Conservation (phyloP, 2,113 vertebrate genomes). For the Oncorhynchus masou region DNA sequence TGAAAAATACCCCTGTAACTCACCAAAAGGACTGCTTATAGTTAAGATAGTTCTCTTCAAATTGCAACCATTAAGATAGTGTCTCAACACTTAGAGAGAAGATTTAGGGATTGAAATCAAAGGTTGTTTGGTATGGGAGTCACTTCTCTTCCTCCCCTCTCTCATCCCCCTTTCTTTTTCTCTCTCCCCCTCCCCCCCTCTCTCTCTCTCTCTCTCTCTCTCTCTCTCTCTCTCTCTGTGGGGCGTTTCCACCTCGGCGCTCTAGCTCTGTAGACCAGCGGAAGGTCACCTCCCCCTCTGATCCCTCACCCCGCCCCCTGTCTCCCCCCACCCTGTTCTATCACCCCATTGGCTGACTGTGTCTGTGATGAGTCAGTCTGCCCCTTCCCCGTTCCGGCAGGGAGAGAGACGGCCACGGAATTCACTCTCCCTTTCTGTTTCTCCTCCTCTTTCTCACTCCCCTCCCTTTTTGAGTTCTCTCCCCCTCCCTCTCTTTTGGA, state of each 20-base stretch:
- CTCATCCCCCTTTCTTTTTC: neutral
- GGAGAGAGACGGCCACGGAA: constrained; percentile 40
- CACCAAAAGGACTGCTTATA: neutral
- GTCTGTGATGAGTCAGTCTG: constrained; percentile 29
- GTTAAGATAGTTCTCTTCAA: neutral
- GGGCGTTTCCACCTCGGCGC: constrained; percentile 70
- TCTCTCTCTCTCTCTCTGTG: constrained; percentile 57
- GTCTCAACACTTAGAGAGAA: neutral
- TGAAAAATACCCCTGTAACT: neutral
- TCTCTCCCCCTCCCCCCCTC: constrained; percentile 17
- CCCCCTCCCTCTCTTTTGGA: constrained; percentile 52
- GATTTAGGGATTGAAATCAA: neutral
- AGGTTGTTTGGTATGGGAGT: constrained; percentile 18
- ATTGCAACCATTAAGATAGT: neutral
- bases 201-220: constrained; percentile 23
- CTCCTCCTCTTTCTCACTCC: constrained; percentile 52
- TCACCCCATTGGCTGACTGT: constrained; percentile 41
- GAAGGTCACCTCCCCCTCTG: constrained; percentile 73
- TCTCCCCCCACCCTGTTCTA: constrained; percentile 26
- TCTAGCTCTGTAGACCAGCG: constrained; percentile 62
- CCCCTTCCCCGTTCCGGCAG: constrained; percentile 57
- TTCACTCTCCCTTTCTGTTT: constrained; percentile 44
- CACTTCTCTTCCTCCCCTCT: constrained; percentile 14
- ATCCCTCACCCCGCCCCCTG: constrained; percentile 41
- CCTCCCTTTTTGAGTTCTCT: constrained; percentile 42